Conservation (phyloP, 30 jellyfish, hydroid and myxozoan genomes). For the Cassiopea xamachana region DNA sequence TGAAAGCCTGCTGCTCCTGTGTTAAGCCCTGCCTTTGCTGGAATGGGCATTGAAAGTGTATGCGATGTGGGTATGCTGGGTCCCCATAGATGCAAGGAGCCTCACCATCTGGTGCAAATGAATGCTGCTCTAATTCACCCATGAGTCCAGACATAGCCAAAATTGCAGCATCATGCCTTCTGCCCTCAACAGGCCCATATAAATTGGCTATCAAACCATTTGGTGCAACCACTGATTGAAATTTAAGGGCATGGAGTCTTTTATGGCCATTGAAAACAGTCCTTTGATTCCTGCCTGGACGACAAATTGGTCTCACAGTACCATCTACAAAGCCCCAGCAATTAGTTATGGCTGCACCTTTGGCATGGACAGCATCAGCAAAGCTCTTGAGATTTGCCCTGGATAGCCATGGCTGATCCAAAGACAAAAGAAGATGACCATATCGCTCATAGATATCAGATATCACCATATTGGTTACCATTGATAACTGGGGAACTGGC, state of each 20-base stretch:
- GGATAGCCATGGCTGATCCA: slow-evolving; percentile 10
- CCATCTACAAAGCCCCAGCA: slow-evolving; percentile 52
- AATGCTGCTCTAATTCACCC: slow-evolving; percentile 18
- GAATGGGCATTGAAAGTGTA: slow-evolving; percentile 2
- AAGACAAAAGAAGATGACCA: not conserved
- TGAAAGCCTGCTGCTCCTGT: slow-evolving; percentile 35
- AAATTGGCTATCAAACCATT: slow-evolving; percentile 39
- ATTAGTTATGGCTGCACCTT: not conserved
- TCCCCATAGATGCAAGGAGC: slow-evolving; percentile 66
- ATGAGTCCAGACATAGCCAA: slow-evolving; percentile 58
- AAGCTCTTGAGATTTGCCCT: not conserved
- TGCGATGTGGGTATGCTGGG: slow-evolving; percentile 4
- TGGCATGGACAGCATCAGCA: not conserved
- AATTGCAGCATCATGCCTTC: slow-evolving; percentile 53
- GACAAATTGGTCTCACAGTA: slow-evolving; percentile 35
- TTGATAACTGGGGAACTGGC: slow-evolving; percentile 50
- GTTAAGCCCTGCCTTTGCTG: slow-evolving; percentile 16
- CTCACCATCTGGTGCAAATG: slow-evolving; percentile 46
- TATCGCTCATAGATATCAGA: slow-evolving; percentile 6
- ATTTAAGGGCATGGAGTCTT: slow-evolving; percentile 33
- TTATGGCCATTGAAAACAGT: slow-evolving; percentile 53
- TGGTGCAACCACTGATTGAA: slow-evolving; percentile 49
- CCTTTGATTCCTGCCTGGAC: slow-evolving; percentile 26
- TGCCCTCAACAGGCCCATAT: slow-evolving; percentile 36
- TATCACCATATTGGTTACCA: slow-evolving; percentile 7